A percentile compares a stretch with the other conserved stretches of the same genome.
These are phyloP conservation scores for Octodonta nipae DNA, from an alignment of 2,888 invertebrate genomes.

Conservation along the genomic window DNA sequence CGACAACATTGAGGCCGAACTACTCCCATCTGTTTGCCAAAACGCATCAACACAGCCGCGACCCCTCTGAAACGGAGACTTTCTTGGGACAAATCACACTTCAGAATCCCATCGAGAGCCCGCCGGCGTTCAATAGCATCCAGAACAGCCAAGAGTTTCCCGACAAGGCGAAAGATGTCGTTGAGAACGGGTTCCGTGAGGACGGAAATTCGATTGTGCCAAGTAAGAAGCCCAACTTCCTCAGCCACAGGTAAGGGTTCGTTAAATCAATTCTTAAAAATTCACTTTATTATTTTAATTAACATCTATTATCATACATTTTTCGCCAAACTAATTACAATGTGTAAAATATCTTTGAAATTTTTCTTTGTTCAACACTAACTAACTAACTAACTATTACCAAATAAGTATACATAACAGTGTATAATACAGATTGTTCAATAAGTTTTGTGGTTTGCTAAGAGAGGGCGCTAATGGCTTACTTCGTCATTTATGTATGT, in stretches of 20 bases:
- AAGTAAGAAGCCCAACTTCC: slow-evolving; percentile 15
- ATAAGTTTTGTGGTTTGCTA: too few relatives aligned
- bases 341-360: too few relatives aligned
- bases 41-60: slow-evolving; percentile 45
- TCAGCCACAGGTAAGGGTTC: slow-evolving; percentile 21
- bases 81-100: slow-evolving; percentile 50
- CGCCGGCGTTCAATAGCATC: slow-evolving; percentile 21
- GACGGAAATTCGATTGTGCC: slow-evolving; percentile 13
- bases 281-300: too few relatives aligned
- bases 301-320: too few relatives aligned
- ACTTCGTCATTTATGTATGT: too few relatives aligned
- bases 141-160: slow-evolving; percentile 13
- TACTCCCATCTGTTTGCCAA: slow-evolving; percentile 41
- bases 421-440: too few relatives aligned
- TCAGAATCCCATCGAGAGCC: slow-evolving; percentile 44
- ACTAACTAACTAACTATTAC: too few relatives aligned
- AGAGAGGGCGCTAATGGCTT: too few relatives aligned
- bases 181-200: slow-evolving; percentile 11
- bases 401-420: too few relatives aligned
- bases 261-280: too few relatives aligned
- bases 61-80: slow-evolving; percentile 48
- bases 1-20: slow-evolving; percentile 42
- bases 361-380: too few relatives aligned
- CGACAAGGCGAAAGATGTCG: slow-evolving; percentile 10
- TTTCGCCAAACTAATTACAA: too few relatives aligned